Base-by-base conservation (phyloP, 2,888 invertebrate genomes). In the Hyppa rectilinea region DNA sequence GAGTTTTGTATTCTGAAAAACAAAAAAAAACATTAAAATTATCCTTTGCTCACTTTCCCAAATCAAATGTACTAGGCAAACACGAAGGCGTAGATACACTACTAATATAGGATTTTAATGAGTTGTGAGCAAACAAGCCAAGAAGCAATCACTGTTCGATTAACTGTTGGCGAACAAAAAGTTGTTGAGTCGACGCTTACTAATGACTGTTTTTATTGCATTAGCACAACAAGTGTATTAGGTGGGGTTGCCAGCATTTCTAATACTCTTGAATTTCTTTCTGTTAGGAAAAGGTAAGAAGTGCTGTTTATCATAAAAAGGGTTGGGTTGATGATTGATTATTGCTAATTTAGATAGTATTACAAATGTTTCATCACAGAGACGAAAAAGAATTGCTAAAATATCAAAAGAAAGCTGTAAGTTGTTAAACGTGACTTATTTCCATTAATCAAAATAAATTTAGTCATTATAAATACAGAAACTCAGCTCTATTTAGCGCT, bases 201-300 rank as follows among this genome's bases (percentile, higher is more conserved):
- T 90, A 90, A 91, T 89, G 88, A 85, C 79, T 84, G 85, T 86
- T 89, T n/a, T 85, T 82, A 90, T 89, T 87, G 82, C 86, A 87
- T 88, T 88, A 88, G 83, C 81, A 85, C 87, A 86, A 87, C 85
- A 79, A 81, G 80, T 85, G 80, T 77, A 80, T 82, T 82, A 82
- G 81, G 62, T 75, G 75, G 72, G 77, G 81, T 65, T 71, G 76
- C 78, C 80, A 85, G 66, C 61, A 47, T 60, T 59, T 60, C 63
- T 63, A 60, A 60, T 62, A 38, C 29, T n/a, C 23, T 55, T 17
- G 34, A 59, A 36, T 20, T 69, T 50, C 40, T 43, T 43, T 69
- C 29, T 36, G 23, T 55, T 40, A 68, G 23, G 29, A 36, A 38
- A 34, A 7, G 17, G 17, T 4, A 65, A 45, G 2, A 34, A 64